Evolutionary conservation across 2,113 vertebrate species (phyloP).

Genomic region (Bubo scandiacus): DNA sequence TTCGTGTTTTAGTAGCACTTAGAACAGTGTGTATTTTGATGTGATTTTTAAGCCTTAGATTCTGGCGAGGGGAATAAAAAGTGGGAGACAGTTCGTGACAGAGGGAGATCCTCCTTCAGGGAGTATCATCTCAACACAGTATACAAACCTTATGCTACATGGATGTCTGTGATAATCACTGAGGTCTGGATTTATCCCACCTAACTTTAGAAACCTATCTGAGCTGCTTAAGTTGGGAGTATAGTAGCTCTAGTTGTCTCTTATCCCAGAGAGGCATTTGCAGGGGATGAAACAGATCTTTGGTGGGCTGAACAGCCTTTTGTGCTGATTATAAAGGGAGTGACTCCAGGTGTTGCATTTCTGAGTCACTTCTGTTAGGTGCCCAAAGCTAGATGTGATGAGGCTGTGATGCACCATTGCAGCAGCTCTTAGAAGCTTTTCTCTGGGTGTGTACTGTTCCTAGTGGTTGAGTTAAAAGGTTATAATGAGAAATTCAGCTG

Average conservation of each 20-base stretch:
- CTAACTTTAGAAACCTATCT: conserved; percentile 59
- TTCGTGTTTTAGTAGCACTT: background rate
- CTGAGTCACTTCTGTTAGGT: background rate
- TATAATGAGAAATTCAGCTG: background rate
- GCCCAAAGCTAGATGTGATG: background rate
- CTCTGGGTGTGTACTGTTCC: background rate
- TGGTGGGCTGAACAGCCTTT: background rate
- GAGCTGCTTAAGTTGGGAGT: conserved; percentile 36
- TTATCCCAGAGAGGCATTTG: background rate
- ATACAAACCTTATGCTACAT: background rate
- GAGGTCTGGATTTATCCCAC: conserved; percentile 35
- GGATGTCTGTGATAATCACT: conserved; percentile 3
- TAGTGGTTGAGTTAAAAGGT: background rate
- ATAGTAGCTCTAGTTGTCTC: background rate
- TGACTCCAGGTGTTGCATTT: background rate
- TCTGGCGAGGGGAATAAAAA: background rate
- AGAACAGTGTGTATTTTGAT: background rate
- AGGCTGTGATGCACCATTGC: background rate
- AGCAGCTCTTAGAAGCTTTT: background rate
- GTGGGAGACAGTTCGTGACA: background rate
- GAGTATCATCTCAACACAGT: background rate
- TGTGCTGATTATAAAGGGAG: background rate
- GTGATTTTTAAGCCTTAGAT: background rate
- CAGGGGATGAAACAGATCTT: background rate
- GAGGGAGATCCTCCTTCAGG: background rate